Conservation (phyloP, 2,797 vertebrate species). For the Mastacembelus armatus region DNA sequence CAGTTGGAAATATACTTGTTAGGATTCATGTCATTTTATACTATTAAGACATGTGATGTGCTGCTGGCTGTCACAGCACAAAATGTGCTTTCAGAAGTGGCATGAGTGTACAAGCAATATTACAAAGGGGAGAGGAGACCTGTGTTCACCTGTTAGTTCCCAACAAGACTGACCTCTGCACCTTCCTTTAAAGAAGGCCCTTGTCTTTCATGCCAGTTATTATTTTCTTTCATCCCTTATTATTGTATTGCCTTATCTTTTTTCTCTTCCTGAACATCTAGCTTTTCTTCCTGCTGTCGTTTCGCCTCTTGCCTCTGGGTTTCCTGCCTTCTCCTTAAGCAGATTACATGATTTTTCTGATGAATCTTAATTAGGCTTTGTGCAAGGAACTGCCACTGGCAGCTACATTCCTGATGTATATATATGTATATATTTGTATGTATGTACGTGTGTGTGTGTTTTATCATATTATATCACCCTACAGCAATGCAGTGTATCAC, state of each 20-base stretch:
- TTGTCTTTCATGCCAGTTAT: conserved; percentile 21
- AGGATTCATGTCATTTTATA: conserved; percentile 45
- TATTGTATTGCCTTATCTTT: conserved; percentile 3
- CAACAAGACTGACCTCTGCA: conserved; percentile 27
- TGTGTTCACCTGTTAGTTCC: conserved; percentile 58
- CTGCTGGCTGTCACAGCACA: conserved; percentile 29
- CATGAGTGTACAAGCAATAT: conserved; percentile 40
- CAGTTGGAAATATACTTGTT: conserved; percentile 49
- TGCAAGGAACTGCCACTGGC: background rate
- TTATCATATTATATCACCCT: background rate
- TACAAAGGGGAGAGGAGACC: conserved; percentile 30
- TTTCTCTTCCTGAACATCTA: conserved; percentile 22
- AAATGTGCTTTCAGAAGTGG: conserved; percentile 38
- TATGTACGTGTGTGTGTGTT: background rate
- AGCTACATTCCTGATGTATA: background rate
- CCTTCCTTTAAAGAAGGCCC: conserved; percentile 31
- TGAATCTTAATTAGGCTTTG: conserved; percentile 29
- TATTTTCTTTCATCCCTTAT: too few relatives aligned
- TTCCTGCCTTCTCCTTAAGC: conserved; percentile 27
- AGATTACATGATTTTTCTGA: conserved; percentile 32
- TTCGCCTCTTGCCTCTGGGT: conserved; percentile 10
- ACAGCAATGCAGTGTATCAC: background rate
- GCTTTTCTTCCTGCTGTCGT: conserved; percentile 10
- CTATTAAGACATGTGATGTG: conserved; percentile 21
- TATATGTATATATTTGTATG: too few relatives aligned